phyloP scores from a whole-genome alignment of 64 coral and sea anemone genomes.

The Catalaphyllia jardinei region DNA sequence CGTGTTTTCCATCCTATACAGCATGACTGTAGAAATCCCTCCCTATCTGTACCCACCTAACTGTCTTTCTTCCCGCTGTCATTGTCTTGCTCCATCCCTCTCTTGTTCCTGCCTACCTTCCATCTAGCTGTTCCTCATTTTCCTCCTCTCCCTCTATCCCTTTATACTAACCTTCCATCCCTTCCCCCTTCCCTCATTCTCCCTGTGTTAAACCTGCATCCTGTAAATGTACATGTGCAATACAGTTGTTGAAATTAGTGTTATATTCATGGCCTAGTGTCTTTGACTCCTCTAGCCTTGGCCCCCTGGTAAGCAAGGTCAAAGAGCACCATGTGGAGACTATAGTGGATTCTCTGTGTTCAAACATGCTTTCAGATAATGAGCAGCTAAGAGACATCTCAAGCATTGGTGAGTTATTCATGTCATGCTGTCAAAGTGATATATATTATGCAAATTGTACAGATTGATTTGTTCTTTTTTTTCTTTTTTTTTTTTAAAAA shows the following conservation, averaged over 20 bases:
- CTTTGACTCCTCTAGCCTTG: slow-evolving; percentile 49
- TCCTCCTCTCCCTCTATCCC: neutral
- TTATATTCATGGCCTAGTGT: neutral
- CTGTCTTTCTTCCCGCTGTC: neutral
- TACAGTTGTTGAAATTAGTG: neutral
- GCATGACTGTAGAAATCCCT: no score
- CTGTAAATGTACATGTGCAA: neutral
- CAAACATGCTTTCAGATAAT: slow-evolving; percentile 98
- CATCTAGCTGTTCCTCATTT: neutral
- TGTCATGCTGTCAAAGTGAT: no score
- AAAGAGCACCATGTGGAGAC: slow-evolving; percentile 98
- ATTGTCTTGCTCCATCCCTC: neutral
- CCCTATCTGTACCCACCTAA: no score
- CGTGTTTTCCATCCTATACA: no score
- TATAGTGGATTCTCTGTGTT: slow-evolving; percentile 95
- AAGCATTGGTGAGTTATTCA: slow-evolving; percentile 83
- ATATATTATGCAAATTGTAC: no score
- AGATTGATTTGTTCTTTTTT: no score
- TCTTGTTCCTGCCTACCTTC: neutral
- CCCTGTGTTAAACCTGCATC: no score
- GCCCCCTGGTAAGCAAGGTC: slow-evolving; percentile 93
- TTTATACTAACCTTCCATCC: no score
- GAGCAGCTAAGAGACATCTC: slow-evolving; percentile 97
- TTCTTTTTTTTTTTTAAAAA: no score
- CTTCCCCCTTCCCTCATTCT: neutral